Conservation (phyloP, 2,797 vertebrate genomes). For the Todus mexicanus region DNA sequence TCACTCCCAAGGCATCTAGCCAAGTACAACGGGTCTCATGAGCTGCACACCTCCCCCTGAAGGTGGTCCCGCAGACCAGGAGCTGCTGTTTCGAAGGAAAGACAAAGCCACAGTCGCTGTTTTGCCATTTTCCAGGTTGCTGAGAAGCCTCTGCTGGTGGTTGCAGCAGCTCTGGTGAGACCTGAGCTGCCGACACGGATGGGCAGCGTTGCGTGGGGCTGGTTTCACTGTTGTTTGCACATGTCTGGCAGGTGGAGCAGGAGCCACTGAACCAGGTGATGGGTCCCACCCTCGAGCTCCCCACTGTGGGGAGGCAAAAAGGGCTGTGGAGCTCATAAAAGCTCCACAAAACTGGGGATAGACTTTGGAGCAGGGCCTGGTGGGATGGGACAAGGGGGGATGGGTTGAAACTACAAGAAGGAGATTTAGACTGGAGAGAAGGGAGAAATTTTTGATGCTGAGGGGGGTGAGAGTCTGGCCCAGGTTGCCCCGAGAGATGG, state of each 20-base stretch:
- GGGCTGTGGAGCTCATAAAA: not conserved
- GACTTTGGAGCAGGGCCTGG: no score
- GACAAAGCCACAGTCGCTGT: not conserved
- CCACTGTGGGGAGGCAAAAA: not conserved
- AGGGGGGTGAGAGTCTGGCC: no score
- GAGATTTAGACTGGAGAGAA: no score
- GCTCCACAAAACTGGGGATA: not conserved
- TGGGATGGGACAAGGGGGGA: no score
- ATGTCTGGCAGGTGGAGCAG: constrained; percentile 70
- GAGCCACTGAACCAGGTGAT: constrained; percentile 25
- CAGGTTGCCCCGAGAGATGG: no score
- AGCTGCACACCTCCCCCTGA: not conserved
- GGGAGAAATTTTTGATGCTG: no score
- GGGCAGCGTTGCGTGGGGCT: constrained; percentile 25
- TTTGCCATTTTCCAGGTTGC: not conserved
- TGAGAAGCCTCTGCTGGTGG: not conserved
- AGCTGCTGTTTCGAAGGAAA: not conserved
- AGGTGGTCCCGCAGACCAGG: not conserved
- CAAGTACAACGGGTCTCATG: not conserved
- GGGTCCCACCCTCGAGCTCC: not conserved
- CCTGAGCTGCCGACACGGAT: constrained; percentile 48
- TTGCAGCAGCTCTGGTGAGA: not conserved
- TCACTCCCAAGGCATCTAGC: not conserved
- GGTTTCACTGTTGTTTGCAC: constrained; percentile 34
- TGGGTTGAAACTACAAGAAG: no score